Evolutionary conservation across 2,797 vertebrate genomes (phyloP).

Genomic region (Knipowitschia caucasica): DNA sequence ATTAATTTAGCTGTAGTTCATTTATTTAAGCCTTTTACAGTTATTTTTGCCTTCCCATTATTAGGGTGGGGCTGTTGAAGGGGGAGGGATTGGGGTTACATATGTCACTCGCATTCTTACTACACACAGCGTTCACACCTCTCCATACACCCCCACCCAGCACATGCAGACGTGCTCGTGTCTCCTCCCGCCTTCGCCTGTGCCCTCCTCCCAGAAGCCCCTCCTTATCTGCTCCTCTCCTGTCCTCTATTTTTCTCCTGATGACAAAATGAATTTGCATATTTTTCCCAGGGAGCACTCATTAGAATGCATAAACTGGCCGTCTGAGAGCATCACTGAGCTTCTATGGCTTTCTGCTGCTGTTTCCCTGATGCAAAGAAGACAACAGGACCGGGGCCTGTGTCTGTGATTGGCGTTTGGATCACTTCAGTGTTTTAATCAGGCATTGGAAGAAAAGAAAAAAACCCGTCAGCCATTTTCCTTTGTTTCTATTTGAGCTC

Average conservation of each 20-base stretch:
- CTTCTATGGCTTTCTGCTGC: conserved; percentile 61
- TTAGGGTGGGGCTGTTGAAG: conserved; percentile 16
- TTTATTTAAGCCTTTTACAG: not conserved
- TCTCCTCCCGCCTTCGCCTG: conserved; percentile 51
- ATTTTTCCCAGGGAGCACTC: conserved; percentile 66
- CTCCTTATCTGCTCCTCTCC: conserved; percentile 68
- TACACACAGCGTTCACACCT: conserved; percentile 31
- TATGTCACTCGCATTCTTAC: conserved; percentile 41
- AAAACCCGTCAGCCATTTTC: conserved; percentile 65
- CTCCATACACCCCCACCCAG: conserved; percentile 19
- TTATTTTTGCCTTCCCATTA: conserved; percentile 9
- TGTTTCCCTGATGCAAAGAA: conserved; percentile 63
- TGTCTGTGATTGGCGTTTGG: conserved; percentile 72
- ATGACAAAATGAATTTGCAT: conserved; percentile 77
- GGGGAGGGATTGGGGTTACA: conserved; percentile 33
- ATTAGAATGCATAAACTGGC: conserved; percentile 75
- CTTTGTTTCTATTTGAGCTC: conserved; percentile 58
- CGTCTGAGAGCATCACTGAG: conserved; percentile 52
- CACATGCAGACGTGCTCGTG: conserved; percentile 27
- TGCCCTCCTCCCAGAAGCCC: conserved; percentile 59
- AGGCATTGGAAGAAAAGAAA: conserved; percentile 59
- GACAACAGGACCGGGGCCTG: conserved; percentile 65
- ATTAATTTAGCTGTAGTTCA: not conserved
- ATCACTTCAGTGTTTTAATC: conserved; percentile 64
- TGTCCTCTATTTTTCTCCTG: conserved; percentile 72